phyloP scores from a whole-genome alignment of 2,113 vertebrate genomes.

The Numenius arquata region DNA sequence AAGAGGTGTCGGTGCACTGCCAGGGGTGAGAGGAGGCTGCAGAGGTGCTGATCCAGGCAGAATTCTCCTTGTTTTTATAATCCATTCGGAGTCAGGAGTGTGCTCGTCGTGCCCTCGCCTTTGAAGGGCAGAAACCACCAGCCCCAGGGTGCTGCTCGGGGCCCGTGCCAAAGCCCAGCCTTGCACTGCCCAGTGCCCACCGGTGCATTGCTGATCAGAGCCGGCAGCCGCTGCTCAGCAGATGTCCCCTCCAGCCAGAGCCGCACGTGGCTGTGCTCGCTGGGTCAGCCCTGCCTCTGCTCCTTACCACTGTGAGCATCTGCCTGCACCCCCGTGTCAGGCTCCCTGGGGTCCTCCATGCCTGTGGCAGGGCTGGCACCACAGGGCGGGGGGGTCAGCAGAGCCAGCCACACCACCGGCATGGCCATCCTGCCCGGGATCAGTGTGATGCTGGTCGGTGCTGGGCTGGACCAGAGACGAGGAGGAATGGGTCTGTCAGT shows the following conservation, averaged over 20 bases:
- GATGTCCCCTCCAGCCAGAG: neutral
- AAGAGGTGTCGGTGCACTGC: neutral
- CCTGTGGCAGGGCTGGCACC: neutral
- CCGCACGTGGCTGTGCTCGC: rapidly evolving
- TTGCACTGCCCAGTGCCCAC: neutral
- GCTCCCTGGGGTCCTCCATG: rapidly evolving
- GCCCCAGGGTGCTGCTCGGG: neutral
- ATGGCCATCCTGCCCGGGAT: rapidly evolving
- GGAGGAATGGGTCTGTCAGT: neutral
- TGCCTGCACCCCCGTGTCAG: rapidly evolving
- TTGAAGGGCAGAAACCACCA: neutral
- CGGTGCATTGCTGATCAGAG: neutral
- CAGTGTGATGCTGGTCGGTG: neutral
- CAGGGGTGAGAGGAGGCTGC: neutral
- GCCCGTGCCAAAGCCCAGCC: neutral
- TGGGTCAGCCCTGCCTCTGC: neutral
- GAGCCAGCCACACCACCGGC: rapidly evolving
- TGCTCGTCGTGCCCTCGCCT: rapidly evolving
- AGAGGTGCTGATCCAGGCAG: neutral
- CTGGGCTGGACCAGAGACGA: neutral
- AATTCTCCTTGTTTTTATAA: neutral
- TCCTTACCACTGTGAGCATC: rapidly evolving
- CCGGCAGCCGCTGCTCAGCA: rapidly evolving
- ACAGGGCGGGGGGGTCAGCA: neutral
- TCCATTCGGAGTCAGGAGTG: neutral